Base-by-base conservation (phyloP, 37 sponge, comb jelly and placozoan genomes). In the Chondrosia reniformis region DNA sequence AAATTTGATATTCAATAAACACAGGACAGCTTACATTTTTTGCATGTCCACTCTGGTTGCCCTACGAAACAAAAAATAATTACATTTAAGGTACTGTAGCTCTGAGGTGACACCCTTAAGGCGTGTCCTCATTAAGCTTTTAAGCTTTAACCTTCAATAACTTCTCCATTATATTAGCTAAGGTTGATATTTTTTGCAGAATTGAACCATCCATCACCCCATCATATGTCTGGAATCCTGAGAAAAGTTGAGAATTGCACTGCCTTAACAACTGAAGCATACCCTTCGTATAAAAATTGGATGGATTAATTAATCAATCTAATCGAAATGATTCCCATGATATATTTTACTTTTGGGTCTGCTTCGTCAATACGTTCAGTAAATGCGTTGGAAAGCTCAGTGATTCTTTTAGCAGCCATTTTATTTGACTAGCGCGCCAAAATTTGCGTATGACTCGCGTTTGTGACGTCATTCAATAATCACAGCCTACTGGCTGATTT, bases 201-300 rank as follows among this genome's bases (percentile, higher is more conserved):
- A 73, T 57, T 42, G 17, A 33, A 4, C 27, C 33, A 59, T 81
- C 82, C 40, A 7, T 67, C 46, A 88, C 83, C 44, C 46, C 41
- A n/a, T 77, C 73, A 32, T 88, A 63, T 22, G 52, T 9, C 10
- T 85, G 73, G 77, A 76, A 88, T 19, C 88, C 88, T 31, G 58
- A 55, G 64, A 88, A 88, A 56, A 88, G 61, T 75, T 88, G 84
- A 6, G 72, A 84, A 63, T 88, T 84, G 65, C 84, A 83, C 80
- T 83, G 80, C 0, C 83, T 28, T 33, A 88, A 76, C 9, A 74
- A 59, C 21, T 67, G 77, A 22, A 88, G 79, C 2, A 88, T 88
- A 33, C 83, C 88, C 88, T 88, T 43, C 32, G 38, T 42, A 30
- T 33, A 55, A 9, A 33, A n/a, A n/a, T n/a, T n/a, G n/a, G n/a